Percentiles rank a stretch among this genome's conserved stretches.
Evolutionary conservation across 1,140 invertebrate genomes (phyloP).

Genomic region (Drosophila eugracilis): DNA sequence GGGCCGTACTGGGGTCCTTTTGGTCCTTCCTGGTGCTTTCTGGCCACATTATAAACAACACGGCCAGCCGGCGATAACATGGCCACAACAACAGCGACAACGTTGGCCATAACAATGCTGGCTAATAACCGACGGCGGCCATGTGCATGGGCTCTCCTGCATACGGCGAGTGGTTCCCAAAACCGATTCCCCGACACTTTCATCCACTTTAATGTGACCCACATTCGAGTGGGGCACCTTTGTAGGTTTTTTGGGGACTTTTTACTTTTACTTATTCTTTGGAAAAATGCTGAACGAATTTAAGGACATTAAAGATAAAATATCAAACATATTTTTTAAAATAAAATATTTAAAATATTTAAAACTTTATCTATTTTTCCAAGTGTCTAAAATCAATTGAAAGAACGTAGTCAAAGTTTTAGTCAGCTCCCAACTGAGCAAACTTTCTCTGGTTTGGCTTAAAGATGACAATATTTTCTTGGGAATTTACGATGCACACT

Average conservation of each 20-base stretch:
- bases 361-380: background rate
- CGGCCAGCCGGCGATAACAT: conserved; percentile 59
- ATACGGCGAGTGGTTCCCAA: conserved; percentile 30
- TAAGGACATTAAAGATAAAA: no score
- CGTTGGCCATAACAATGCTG: conserved; percentile 61
- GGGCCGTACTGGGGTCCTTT: background rate
- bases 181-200: conserved; percentile 23
- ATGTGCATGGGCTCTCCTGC: conserved; percentile 50
- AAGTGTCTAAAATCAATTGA: conserved; percentile 14
- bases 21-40: conserved; percentile 5
- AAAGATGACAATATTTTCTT: conserved; percentile 44
- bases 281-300: background rate
- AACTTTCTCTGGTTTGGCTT: conserved; percentile 30
- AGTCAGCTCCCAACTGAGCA: conserved; percentile 5
- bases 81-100: conserved; percentile 51
- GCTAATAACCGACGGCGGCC: conserved; percentile 65
- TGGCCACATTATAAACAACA: conserved; percentile 74
- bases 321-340: no score
- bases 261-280: background rate
- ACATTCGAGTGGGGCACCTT: conserved; percentile 5
- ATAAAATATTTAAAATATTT: no score
- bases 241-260: background rate
- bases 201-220: conserved; percentile 27
- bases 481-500: conserved; percentile 45
- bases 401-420: conserved; percentile 24